A percentile compares a stretch with the other conserved stretches of the same genome.
Conservation (phyloP, 2,888 invertebrate species). For the Orthosia cruda region DNA sequence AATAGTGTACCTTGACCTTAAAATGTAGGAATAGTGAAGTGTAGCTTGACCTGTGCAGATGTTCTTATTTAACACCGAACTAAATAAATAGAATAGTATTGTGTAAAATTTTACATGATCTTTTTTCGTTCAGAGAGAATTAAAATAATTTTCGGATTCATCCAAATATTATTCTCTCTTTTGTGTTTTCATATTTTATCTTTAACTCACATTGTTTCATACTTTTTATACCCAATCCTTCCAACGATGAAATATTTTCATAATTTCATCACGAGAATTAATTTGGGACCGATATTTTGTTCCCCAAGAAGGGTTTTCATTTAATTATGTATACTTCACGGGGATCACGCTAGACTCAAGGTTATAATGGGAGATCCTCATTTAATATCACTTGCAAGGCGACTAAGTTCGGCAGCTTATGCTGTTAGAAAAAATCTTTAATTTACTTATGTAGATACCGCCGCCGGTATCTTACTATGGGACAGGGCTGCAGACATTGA, state of each 20-base stretch:
- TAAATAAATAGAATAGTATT: neutral
- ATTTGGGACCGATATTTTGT: slow-evolving; percentile 24
- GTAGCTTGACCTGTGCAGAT: too few species aligned
- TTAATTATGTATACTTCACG: slow-evolving; percentile 28
- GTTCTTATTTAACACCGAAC: neutral
- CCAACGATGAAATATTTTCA: neutral
- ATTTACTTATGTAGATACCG: too few species aligned
- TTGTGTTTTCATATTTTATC: neutral
- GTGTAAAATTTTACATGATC: neutral
- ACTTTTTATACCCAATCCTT: neutral
- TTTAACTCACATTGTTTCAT: slow-evolving; percentile 8
- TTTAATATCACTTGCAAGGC: too few species aligned
- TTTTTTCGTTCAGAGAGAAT: neutral
- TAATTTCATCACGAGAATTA: slow-evolving; percentile 23
- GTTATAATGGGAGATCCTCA: too few species aligned
- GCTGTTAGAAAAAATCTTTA: too few species aligned
- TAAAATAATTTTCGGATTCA: neutral
- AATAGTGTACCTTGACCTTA: too few species aligned
- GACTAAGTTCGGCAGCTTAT: too few species aligned
- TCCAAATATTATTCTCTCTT: neutral
- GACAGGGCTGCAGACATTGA: too few species aligned
- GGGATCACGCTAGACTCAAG: too few species aligned
- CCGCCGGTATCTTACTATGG: too few species aligned
- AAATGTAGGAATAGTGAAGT: too few species aligned
- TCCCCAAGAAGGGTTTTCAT: slow-evolving; percentile 8